Evolutionary conservation across 2,888 invertebrate species (phyloP), one percentile per base, ranked within the genome.

Genomic region (Oegoconia quadripuncta): DNA sequence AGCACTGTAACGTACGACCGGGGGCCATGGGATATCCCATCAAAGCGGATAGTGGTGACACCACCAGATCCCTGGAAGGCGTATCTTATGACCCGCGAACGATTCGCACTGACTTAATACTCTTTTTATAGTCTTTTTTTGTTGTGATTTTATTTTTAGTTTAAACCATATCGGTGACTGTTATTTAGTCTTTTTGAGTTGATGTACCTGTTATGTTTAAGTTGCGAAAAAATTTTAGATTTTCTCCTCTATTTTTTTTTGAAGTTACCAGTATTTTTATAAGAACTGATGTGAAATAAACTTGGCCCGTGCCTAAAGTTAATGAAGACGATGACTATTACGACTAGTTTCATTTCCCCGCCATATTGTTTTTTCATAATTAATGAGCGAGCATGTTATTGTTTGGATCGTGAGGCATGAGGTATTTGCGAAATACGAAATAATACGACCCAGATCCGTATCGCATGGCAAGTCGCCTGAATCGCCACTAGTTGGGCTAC

Each of bases 131-230:
- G 65, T 68, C 50, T 68, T 62, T 66, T 69, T 74, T 75, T 70
- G 67, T 76, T 74, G 66, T 64, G 49, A 66, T 61, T 70, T 64
- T 48, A 66, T 61, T 70, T 70, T 74, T 68, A 70, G 66, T 67
- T 65, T 64, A 64, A 63, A 62, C 57, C 65, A 53, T 59, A 71
- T 78, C 74, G 74, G 70, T 77, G 69, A 64, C 58, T 74, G 81
- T 81, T 82, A 77, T 64, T 56, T 59, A 57, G 55, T 52, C 42
- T 48, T 47, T 48, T 48, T 74, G 86, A 87, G 84, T 86, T 84
- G 70, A 83, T 81, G 86, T 86, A 86, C 86, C 86, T 87, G 87
- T 84, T 87, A 81, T 66, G 11, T 70, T 63, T 74, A 71, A 77
- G 66, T 67, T 65, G 59, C 57, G 61, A 59, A 64, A 61, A 51